These are phyloP conservation scores for Xerus inauris DNA, from an alignment of 2,113 vertebrate species.

Conservation along the genomic window DNA sequence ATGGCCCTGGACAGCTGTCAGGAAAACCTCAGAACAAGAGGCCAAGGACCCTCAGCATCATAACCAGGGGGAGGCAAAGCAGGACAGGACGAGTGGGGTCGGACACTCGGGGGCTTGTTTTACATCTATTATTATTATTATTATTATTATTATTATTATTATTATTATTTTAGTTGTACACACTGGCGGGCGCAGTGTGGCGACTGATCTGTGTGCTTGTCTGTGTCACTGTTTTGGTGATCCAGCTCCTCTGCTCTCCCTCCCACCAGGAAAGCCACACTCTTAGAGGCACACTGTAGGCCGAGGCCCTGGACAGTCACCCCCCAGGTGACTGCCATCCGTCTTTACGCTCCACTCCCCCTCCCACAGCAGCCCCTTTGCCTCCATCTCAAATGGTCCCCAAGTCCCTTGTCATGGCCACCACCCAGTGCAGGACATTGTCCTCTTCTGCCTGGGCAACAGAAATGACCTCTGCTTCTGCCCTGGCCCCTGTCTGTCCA, in stretches of 20 bases:
- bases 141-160: background rate
- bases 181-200: no score
- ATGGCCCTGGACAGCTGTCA: background rate
- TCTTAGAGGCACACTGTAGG: background rate
- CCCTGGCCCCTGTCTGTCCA: no score
- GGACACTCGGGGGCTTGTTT: background rate
- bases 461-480: fast-evolving
- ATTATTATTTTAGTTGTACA: background rate
- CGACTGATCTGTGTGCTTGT: background rate
- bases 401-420: fast-evolving
- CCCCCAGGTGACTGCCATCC: background rate
- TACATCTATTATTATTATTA: no score
- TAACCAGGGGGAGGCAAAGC: background rate
- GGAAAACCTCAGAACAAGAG: background rate
- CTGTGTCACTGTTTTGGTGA: background rate
- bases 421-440: no score
- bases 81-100: background rate
- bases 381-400: background rate
- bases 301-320: fast-evolving
- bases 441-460: background rate
- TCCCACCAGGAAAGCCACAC: background rate
- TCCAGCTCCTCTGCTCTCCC: no score
- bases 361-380: background rate
- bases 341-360: no score
- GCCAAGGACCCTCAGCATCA: background rate